Evolutionary conservation across 2,888 invertebrate species (phyloP), one percentile per base, ranked within the genome.

Genomic region (Clepsis dumicolana): DNA sequence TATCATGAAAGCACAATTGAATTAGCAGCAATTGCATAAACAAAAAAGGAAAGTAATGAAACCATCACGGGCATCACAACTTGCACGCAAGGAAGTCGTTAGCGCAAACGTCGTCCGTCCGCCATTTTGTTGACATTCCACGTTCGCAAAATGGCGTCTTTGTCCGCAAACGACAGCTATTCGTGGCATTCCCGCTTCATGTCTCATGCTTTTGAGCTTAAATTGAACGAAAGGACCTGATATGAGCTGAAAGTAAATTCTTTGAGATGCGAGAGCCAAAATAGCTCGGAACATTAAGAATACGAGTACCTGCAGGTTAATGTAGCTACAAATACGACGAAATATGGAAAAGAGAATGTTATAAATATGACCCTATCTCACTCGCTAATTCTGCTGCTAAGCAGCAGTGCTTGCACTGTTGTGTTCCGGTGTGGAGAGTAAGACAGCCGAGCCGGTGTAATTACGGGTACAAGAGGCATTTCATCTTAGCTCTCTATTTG

Each of bases 41-140:
- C 16, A 8, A 16, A 29, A 44, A 32, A 24, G 25, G 27, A 56
- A 21, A 48, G 4, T 52, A 62, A 25, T 24, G 32, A 38, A 48
- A 50, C 24, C 62, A 41, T 61, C 70, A 64, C 48, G 10, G 4
- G 12, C 48, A 48, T 48, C 57, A 52, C 67, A 52, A 60, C 38
- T 35, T 57, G 52, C 66, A 62, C 66, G 56, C 66, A 38, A 67
- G 66, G 73, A 64, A 59, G 69, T 77, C 77, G 75, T 81, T 81
- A 77, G 73, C 70, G 65, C 66, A 71, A 63, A 16, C 62, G 70
- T 64, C 70, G 66, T 57, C 66, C 70, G 57, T 41, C 66, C 78
- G 78, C 79, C 78, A 80, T 84, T 84, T 79, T 80, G 80, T 80
- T 80, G 82, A 83, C 82, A 82, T 84, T 77, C 79, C 80, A 77